Evolutionary conservation across 2,888 invertebrate genomes (phyloP).

Genomic region (Aphidius colemani): DNA sequence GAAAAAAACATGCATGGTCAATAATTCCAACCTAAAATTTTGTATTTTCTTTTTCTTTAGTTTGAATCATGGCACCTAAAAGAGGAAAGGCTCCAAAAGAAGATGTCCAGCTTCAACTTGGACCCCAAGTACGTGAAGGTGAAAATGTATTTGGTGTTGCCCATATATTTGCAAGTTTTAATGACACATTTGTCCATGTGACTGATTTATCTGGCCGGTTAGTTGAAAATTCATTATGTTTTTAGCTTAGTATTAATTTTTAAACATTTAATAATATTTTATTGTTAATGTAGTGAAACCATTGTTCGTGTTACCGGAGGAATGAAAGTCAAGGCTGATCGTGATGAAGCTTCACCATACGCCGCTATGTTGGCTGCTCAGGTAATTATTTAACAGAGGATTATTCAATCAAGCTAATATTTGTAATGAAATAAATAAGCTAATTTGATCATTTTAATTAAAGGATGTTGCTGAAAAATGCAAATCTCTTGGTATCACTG

Average conservation of each 20-base stretch:
- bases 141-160: conserved; percentile 99
- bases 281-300: conserved; percentile 70
- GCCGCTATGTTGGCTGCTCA: conserved; percentile 99
- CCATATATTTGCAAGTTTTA: conserved; percentile 99
- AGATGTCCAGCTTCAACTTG: conserved; percentile 94
- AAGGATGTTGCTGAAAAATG: conserved; percentile 99
- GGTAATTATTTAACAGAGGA: conserved; percentile 61
- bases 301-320: conserved; percentile 95
- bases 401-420: neutral
- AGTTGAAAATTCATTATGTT: conserved; percentile 36
- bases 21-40: neutral
- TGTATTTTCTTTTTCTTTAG: conserved; percentile 30
- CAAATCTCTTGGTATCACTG: conserved; percentile 95
- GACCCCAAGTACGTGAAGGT: conserved; percentile 95
- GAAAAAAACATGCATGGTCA: neutral
- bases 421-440: neutral
- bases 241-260: neutral
- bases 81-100: conserved; percentile 97
- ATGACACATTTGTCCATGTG: conserved; percentile 99
- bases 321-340: conserved; percentile 99
- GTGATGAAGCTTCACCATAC: conserved; percentile 99
- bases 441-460: conserved; percentile 1
- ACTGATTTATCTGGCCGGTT: conserved; percentile 95
- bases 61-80: conserved; percentile 85
- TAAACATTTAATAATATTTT: conserved; percentile 10